Evolutionary conservation across 2,797 vertebrate species (phyloP).

Genomic region (Trachurus trachurus): DNA sequence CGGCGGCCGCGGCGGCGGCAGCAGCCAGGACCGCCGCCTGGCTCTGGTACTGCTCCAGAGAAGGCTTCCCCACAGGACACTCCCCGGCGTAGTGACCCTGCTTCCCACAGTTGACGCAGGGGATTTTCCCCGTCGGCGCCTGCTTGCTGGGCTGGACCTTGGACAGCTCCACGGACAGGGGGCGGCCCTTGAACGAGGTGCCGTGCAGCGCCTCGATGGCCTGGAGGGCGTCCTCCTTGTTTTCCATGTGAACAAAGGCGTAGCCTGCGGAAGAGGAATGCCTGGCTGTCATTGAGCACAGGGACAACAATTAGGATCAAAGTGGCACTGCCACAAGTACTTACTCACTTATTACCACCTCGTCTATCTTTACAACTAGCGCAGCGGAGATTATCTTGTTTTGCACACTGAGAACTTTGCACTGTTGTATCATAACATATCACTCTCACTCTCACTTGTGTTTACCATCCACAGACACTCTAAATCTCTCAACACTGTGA

Average conservation of each 20-base stretch:
- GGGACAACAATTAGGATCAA: conserved; percentile 71
- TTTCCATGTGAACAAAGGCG: conserved; percentile 99
- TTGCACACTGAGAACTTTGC: conserved; percentile 15
- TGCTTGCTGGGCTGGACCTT: conserved; percentile 91
- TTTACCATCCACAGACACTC: not conserved
- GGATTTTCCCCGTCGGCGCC: conserved; percentile 86
- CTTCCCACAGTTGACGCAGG: conserved; percentile 89
- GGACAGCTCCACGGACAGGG: conserved; percentile 96
- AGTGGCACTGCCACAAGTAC: conserved; percentile 53
- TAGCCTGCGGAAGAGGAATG: conserved; percentile 92
- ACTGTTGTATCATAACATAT: not conserved
- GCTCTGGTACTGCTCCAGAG: conserved; percentile 90
- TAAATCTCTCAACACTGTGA: not conserved
- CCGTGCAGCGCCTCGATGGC: conserved; percentile 98
- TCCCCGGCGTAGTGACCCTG: conserved; percentile 90
- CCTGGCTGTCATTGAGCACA: conserved; percentile 77
- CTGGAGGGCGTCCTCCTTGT: conserved; percentile 96
- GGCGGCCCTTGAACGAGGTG: conserved; percentile 96
- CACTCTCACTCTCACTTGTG: not conserved
- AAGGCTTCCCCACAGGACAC: conserved; percentile 86
- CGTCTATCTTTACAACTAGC: conserved; percentile 6
- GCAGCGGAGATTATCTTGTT: not conserved
- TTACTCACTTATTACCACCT: conserved; percentile 32
- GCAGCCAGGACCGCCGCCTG: conserved; percentile 87
- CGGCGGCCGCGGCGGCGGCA: conserved; percentile 82